These are phyloP conservation scores for Eulemur mongoz DNA, from an alignment of 2,797 vertebrate genomes.

Conservation along the genomic window DNA sequence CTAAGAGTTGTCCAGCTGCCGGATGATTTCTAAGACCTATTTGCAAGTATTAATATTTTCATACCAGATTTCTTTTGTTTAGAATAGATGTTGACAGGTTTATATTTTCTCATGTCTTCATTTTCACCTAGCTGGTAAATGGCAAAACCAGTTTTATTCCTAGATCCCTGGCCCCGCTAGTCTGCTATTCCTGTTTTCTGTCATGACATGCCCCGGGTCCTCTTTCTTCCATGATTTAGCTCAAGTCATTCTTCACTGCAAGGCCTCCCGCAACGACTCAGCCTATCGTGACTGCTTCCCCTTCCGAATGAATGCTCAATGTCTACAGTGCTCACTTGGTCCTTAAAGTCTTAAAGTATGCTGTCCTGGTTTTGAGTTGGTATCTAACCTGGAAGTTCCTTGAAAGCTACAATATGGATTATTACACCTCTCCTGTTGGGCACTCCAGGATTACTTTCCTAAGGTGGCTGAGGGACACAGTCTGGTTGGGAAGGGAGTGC, in stretches of 20 bases:
- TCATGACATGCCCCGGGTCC: neutral
- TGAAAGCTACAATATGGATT: neutral
- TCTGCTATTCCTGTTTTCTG: neutral
- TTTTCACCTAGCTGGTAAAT: neutral
- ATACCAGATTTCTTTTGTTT: neutral
- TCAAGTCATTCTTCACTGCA: neutral
- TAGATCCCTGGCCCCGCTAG: neutral
- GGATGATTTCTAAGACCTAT: neutral
- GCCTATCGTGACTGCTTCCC: neutral
- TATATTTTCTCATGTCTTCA: neutral
- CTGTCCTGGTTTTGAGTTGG: neutral
- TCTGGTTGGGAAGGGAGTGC: neutral
- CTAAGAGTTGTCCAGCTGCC: slow-evolving; percentile 11
- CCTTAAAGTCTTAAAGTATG: neutral
- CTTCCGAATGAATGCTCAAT: neutral
- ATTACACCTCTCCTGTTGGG: neutral
- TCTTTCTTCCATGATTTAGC: neutral
- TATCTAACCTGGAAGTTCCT: neutral
- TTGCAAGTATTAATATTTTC: neutral
- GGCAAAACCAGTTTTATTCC: neutral
- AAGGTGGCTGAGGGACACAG: neutral
- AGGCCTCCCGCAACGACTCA: neutral
- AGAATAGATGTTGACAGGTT: neutral
- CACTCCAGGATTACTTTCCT: neutral
- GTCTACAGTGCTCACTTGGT: neutral